A percentile compares a stretch with the other conserved stretches of the same genome.
These are phyloP conservation scores for Cuniculus paca DNA, from an alignment of 2,797 vertebrate species.

Conservation along the genomic window DNA sequence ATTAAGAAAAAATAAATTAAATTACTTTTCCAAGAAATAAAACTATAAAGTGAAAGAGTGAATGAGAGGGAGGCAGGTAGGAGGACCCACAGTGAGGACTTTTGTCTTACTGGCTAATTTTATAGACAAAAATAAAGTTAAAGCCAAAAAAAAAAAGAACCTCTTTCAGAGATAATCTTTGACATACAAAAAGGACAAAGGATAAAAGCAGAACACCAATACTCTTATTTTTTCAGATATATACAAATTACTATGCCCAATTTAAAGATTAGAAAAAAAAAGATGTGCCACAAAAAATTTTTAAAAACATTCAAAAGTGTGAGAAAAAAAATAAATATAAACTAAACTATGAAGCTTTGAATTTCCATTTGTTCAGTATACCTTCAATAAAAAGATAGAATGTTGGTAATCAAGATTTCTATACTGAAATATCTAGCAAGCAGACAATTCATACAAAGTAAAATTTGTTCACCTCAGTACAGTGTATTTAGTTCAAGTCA, in stretches of 20 bases:
- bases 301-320: background rate
- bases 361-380: background rate
- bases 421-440: background rate
- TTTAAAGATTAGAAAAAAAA: background rate
- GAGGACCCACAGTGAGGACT: fast-evolving
- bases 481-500: background rate
- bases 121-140: background rate
- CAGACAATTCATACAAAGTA: background rate
- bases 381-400: background rate
- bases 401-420: background rate
- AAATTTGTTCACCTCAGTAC: background rate
- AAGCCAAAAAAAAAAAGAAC: background rate
- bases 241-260: background rate
- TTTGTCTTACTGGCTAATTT: background rate
- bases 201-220: background rate
- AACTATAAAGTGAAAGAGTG: background rate
- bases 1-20: slow-evolving; percentile 14
- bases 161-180: background rate
- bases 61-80: background rate
- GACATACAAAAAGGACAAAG: background rate
- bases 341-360: background rate
- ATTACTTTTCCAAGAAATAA: background rate
- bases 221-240: background rate
- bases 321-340: background rate
- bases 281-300: background rate